These are phyloP conservation scores for Macrophya alboannulata DNA, from an alignment of 2,888 invertebrate genomes.

Conservation along the genomic window DNA sequence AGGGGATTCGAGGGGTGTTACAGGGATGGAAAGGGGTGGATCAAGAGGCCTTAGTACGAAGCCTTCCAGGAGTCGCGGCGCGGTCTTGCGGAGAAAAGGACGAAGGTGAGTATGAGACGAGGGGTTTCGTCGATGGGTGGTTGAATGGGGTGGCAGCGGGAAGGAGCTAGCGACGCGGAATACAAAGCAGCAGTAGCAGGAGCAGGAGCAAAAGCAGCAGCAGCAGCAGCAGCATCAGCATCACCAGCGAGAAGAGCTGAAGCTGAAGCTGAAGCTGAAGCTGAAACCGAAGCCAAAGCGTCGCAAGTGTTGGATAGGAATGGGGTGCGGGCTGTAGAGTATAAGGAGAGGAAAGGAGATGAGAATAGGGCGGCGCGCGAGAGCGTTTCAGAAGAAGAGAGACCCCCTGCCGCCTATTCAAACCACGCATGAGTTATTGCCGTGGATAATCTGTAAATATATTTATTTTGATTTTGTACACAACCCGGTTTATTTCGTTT, in stretches of 20 bases:
- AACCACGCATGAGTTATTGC: slow-evolving; percentile 77
- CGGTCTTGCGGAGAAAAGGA: slow-evolving; percentile 60
- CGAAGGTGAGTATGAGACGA: slow-evolving; percentile 65
- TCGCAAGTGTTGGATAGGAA: slow-evolving; percentile 56
- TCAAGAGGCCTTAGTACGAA: slow-evolving; percentile 75
- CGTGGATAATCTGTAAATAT: slow-evolving; percentile 78
- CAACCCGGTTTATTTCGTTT: slow-evolving; percentile 71
- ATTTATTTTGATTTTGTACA: slow-evolving; percentile 78
- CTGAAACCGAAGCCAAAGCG: slow-evolving; percentile 45
- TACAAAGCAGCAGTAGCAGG: slow-evolving; percentile 75
- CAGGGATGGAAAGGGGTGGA: slow-evolving; percentile 73
- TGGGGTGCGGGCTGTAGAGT: slow-evolving; percentile 59
- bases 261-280: slow-evolving; percentile 11
- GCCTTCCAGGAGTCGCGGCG: slow-evolving; percentile 58
- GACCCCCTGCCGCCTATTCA: slow-evolving; percentile 78
- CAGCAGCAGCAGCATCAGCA: slow-evolving; percentile 70
- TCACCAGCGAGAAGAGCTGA: slow-evolving; percentile 54
- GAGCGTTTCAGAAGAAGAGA: slow-evolving; percentile 65
- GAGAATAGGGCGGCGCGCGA: slow-evolving; percentile 60
- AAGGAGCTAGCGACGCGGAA: slow-evolving; percentile 73
- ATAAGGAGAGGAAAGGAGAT: slow-evolving; percentile 60
- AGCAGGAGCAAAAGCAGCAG: slow-evolving; percentile 66
- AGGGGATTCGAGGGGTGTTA: slow-evolving; percentile 58
- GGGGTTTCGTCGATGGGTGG: slow-evolving; percentile 64
- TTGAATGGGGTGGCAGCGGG: slow-evolving; percentile 62